phyloP scores from a whole-genome alignment of 1,140 invertebrate genomes.

The Spodoptera frugiperda region DNA sequence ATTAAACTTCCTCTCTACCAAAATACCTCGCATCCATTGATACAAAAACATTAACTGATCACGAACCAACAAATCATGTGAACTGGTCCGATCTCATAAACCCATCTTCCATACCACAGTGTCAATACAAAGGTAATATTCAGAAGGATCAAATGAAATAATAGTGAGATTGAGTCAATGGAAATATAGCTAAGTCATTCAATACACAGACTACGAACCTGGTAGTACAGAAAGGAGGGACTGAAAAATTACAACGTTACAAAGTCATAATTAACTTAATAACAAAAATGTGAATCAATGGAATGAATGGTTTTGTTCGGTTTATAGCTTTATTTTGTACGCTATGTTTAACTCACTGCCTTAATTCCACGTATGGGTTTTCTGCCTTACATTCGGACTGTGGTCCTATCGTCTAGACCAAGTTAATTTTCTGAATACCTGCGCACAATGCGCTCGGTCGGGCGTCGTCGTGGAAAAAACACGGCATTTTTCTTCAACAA shows the following conservation, averaged over 20 bases:
- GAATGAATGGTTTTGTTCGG: too few relatives aligned
- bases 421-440: constrained; percentile 72
- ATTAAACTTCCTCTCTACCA: background rate
- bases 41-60: constrained; percentile 34
- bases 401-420: constrained; percentile 65
- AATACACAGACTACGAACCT: too few relatives aligned
- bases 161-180: background rate
- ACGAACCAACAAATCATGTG: constrained; percentile 25
- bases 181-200: background rate
- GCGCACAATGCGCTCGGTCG: constrained; percentile 58
- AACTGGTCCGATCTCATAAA: constrained; percentile 31
- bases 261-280: too few relatives aligned
- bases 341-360: too few relatives aligned
- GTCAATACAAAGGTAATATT: background rate
- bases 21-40: constrained; percentile 6
- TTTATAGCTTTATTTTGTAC: too few relatives aligned
- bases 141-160: background rate
- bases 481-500: constrained; percentile 61
- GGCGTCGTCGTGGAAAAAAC: constrained; percentile 46
- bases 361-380: background rate
- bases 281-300: too few relatives aligned
- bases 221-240: too few relatives aligned
- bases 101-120: constrained; percentile 15
- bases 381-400: background rate
- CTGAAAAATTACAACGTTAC: too few relatives aligned